Evolutionary conservation across 1,140 invertebrate genomes (phyloP).

Genomic region (Frieseomelitta varia): DNA sequence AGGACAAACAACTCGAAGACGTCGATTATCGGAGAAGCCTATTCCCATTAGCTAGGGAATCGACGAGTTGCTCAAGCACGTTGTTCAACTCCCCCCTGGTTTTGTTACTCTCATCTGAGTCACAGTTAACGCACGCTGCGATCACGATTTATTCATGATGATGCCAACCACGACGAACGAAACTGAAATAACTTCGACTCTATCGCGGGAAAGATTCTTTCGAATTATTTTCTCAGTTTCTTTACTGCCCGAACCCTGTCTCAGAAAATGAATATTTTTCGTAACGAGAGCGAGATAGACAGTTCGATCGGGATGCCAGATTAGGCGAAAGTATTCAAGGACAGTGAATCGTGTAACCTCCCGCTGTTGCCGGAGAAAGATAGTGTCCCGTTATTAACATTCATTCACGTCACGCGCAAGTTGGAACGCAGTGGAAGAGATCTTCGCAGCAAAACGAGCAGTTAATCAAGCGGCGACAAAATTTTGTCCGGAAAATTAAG

Average conservation of each 20-base stretch:
- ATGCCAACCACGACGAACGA: neutral
- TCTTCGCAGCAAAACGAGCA: constrained; percentile 15
- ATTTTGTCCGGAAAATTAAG: neutral
- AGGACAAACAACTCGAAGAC: neutral
- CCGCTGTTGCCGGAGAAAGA: constrained; percentile 33
- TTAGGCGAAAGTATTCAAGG: constrained; percentile 70
- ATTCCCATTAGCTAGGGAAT: neutral
- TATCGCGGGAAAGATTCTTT: neutral
- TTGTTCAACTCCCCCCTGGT: too few relatives aligned
- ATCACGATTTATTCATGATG: constrained; percentile 39
- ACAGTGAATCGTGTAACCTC: constrained; percentile 60
- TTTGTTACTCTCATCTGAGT: neutral
- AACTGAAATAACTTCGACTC: neutral
- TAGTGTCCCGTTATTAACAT: constrained; percentile 51
- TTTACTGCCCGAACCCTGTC: too few relatives aligned
- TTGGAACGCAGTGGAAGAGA: constrained; percentile 6
- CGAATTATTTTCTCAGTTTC: too few relatives aligned
- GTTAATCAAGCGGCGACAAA: constrained; percentile 6
- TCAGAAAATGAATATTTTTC: neutral
- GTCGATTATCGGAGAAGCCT: neutral
- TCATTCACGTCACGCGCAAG: constrained; percentile 44
- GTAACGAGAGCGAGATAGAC: neutral
- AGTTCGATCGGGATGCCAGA: constrained; percentile 46
- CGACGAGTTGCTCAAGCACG: neutral
- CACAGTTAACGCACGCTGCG: neutral